Evolutionary conservation across 2,797 vertebrate genomes (phyloP), one percentile per base, ranked within the genome.

Genomic region (Antennarius maculatus): DNA sequence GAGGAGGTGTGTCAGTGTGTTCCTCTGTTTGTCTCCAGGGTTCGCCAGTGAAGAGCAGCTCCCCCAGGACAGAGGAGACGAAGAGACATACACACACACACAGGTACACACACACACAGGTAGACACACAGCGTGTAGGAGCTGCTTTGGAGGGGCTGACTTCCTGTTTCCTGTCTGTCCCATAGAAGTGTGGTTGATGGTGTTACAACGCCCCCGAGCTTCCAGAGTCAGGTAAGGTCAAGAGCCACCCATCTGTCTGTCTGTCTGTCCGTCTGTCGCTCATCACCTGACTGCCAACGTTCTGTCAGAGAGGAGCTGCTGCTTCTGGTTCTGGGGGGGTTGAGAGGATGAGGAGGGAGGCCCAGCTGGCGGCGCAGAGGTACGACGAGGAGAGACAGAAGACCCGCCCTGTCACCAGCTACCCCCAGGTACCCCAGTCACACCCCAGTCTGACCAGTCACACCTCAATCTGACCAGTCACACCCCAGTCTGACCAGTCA

Each of bases 311-410:
- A 16, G 31, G 5, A 3, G 15, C 34, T 17, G 48, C 48, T 27
- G 16, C 11, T 18, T 18, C 48, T 27, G 34, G 14, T 16, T 18
- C 61, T 10, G 76, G 71, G 0, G 83, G 83, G 0, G 71, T 96
- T 17, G 97, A 99, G 88, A 92, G 90, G 2, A 83, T 96, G 27
- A 93, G 97, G 3, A 92, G 93, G 71, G 96, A 98, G 81, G 96
- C 96, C 5, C 96, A 98, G 67, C 90, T 96, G 0, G 97, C 96
- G 0, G 97, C 96, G 0, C 90, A 95, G 1, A 94, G 95, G 84
- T 97, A 95, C 1, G 96, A 98, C 45, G 96, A 97, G 49, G 97
- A 99, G 86, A 91, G 95, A 70, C 94, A 94, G 74, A 94, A 95
- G 76, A 94, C 91, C 81, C 95, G 96, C 37, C 82, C 91, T 11